Evolutionary conservation across 2,888 invertebrate species (phyloP).

Genomic region (Orchestes rusci): DNA sequence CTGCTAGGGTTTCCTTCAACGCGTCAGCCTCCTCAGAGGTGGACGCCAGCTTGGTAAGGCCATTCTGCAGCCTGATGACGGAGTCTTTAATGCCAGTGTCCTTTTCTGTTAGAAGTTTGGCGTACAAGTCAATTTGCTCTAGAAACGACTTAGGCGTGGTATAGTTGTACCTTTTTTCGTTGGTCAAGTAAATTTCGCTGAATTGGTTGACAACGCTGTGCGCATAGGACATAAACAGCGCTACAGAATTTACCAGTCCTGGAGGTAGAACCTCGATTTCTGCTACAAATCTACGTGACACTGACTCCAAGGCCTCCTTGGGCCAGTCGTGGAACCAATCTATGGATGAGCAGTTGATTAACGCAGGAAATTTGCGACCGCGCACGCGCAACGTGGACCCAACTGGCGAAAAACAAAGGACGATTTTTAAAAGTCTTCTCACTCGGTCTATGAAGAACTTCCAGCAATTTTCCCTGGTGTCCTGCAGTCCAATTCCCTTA

Average conservation of each 20-base stretch:
- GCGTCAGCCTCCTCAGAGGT: slow-evolving; percentile 82
- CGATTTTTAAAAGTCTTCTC: slow-evolving; percentile 63
- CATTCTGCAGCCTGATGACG: slow-evolving; percentile 76
- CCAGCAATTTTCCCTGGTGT: slow-evolving; percentile 92
- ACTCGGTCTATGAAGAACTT: slow-evolving; percentile 89
- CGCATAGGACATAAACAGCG: slow-evolving; percentile 84
- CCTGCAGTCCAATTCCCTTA: slow-evolving; percentile 73
- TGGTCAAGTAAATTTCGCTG: slow-evolving; percentile 70
- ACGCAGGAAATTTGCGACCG: slow-evolving; percentile 87
- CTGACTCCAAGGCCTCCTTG: slow-evolving; percentile 80
- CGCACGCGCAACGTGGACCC: slow-evolving; percentile 81
- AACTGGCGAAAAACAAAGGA: slow-evolving; percentile 92
- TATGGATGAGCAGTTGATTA: slow-evolving; percentile 88
- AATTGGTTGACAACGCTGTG: slow-evolving; percentile 83
- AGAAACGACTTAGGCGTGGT: slow-evolving; percentile 95
- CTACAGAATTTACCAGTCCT: slow-evolving; percentile 56
- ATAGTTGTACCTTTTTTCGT: slow-evolving; percentile 88
- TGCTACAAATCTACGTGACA: slow-evolving; percentile 73
- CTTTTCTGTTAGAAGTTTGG: slow-evolving; percentile 63
- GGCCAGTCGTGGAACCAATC: slow-evolving; percentile 99
- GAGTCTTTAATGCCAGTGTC: slow-evolving; percentile 63
- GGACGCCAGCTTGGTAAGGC: slow-evolving; percentile 77
- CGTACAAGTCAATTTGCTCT: slow-evolving; percentile 81
- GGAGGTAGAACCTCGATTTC: slow-evolving; percentile 68
- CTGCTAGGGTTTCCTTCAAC: slow-evolving; percentile 66